Evolutionary conservation across 2,888 invertebrate genomes (phyloP), one percentile per base, ranked within the genome.

Genomic region (Drosophila barbarae): DNA sequence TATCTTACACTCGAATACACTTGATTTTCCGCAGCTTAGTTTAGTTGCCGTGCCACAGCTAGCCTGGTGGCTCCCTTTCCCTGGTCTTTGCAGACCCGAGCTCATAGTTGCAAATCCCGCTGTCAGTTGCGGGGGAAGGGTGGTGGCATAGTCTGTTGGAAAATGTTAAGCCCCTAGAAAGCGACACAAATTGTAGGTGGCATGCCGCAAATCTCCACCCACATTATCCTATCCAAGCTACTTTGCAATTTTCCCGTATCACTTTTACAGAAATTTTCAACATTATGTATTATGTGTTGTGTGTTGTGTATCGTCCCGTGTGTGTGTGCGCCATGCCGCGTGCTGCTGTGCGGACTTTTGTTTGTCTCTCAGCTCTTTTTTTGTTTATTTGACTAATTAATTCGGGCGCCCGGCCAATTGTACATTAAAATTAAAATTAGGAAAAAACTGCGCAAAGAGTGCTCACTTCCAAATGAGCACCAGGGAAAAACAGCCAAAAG

Each of bases 301-400:
- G 23, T 38, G 21, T 41, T 21, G 2, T 21, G 21, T 2, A 3
- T 21, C 18, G 39, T 38, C 5, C 13, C 18, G 26, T 26, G 26
- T 26, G 26, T 26, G 26, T 23, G 30, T 21, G 39, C 21, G 39
- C 15, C 9, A 3, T 38, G 38, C 18, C 38, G 12, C 36, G 36
- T 38, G 42, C 4, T 13, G 44, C 7, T 28, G 15, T 15, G 36
- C 36, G 15, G 26, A 44, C 39, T 58, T 34, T 39, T 21, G 18
- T 32, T 26, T 23, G 46, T 47, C 46, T 47, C 46, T 21, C 3
- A 13, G 7, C 26, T 26, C 51, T 64, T 41, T 36, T 50, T 42
- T 68, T 61, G 36, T 50, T 54, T 51, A 72, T 74, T 57, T 57
- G 53, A 53, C 56, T 52, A 67, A 80, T 69, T 74, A 63, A 59